Conservation (phyloP, 1,140 invertebrate genomes). For the Drosophila oshimai region DNA sequence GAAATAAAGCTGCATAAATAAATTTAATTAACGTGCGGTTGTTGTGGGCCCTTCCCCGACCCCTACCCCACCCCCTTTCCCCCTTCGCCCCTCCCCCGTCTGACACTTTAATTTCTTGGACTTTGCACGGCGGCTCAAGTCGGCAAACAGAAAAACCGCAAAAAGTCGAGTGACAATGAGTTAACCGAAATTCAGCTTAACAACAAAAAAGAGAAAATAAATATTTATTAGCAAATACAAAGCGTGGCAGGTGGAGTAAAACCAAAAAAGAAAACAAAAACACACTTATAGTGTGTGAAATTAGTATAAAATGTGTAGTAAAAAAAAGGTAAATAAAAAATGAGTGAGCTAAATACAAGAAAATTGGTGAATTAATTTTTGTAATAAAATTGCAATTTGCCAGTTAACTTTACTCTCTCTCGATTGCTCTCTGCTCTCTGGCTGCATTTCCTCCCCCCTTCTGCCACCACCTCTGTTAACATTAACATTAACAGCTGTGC, state of each 20-base stretch:
- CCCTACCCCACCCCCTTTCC: slow-evolving; percentile 1
- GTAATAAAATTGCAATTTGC: slow-evolving; percentile 18
- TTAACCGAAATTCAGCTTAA: slow-evolving; percentile 30
- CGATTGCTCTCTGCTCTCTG: background rate
- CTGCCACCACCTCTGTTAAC: background rate
- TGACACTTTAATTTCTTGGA: slow-evolving; percentile 77
- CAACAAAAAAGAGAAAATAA: slow-evolving; percentile 17
- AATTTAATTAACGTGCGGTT: slow-evolving; percentile 77
- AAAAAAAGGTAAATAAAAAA: background rate
- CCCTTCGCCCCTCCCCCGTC: slow-evolving; percentile 34
- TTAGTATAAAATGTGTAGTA: too few species aligned
- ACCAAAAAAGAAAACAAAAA: slow-evolving; percentile 1
- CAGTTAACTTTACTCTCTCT: slow-evolving; percentile 2
- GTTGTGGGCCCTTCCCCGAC: background rate
- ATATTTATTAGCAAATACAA: slow-evolving; percentile 34
- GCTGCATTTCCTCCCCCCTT: background rate
- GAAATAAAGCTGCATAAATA: slow-evolving; percentile 70
- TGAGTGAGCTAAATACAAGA: background rate
- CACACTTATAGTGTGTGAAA: too few species aligned
- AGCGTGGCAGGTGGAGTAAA: slow-evolving; percentile 21
- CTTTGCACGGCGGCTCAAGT: slow-evolving; percentile 77
- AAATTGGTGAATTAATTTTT: background rate
- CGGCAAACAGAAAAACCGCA: slow-evolving; percentile 44
- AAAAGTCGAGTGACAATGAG: slow-evolving; percentile 55
- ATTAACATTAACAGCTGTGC: slow-evolving; percentile 21